phyloP scores from a whole-genome alignment of 2,888 invertebrate species.

The Morpho deidamia region DNA sequence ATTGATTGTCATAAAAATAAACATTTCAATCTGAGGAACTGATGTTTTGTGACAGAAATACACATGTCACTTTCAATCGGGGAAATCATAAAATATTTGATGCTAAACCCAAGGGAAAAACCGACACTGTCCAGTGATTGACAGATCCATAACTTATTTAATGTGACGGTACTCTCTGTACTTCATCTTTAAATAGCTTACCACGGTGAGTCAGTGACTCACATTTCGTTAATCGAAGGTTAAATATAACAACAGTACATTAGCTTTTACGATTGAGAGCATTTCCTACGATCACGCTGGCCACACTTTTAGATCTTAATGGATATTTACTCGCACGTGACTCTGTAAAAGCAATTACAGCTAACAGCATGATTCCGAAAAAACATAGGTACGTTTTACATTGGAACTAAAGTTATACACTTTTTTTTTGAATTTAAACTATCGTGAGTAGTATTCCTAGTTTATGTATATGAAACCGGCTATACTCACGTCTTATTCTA shows the following conservation, averaged over 20 bases:
- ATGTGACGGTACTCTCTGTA: slow-evolving; percentile 43
- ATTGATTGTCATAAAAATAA: neutral
- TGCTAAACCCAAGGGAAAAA: neutral
- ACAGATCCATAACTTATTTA: slow-evolving; percentile 30
- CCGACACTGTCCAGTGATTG: slow-evolving; percentile 23
- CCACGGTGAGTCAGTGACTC: slow-evolving; percentile 46
- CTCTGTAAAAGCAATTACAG: too few relatives aligned
- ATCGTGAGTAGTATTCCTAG: too few relatives aligned
- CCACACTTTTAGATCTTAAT: neutral
- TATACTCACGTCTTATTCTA: too few relatives aligned
- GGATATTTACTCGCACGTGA: neutral
- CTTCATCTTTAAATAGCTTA: slow-evolving; percentile 52
- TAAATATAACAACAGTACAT: slow-evolving; percentile 48
- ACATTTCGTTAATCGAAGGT: slow-evolving; percentile 70
- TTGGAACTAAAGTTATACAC: too few relatives aligned
- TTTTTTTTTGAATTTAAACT: too few relatives aligned
- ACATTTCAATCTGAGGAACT: slow-evolving; percentile 1
- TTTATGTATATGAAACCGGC: too few relatives aligned
- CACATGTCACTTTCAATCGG: neutral
- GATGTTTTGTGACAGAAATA: slow-evolving; percentile 1
- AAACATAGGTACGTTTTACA: too few relatives aligned
- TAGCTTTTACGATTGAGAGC: slow-evolving; percentile 32
- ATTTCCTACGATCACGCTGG: slow-evolving; percentile 11
- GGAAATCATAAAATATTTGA: slow-evolving; percentile 10
- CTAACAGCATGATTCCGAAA: too few relatives aligned